Evolutionary conservation across 2,888 invertebrate genomes (phyloP), one percentile per base, ranked within the genome.

Genomic region (Caenorhabditis zanzibari): DNA sequence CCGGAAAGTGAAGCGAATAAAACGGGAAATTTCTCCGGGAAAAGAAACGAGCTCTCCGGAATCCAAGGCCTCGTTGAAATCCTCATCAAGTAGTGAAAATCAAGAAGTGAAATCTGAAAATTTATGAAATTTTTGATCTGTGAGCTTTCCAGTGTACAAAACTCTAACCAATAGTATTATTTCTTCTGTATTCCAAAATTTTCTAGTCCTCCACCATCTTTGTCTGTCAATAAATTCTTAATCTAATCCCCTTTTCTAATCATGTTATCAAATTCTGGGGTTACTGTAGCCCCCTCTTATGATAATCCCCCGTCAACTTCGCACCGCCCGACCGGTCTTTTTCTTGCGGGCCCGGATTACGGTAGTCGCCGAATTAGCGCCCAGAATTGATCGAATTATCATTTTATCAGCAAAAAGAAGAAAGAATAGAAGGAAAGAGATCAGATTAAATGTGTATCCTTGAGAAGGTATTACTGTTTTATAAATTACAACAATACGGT

Each of bases 261-360:
- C 69, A 68, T 44, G 68, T 76, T 76, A 66, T 58, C 38, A 38
- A 2, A 38, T 38, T 38, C 12, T 6, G 38, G 64, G 76, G 38
- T 52, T 77, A 77, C 76, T 69, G 76, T 77, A 77, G 38, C 4
- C 16, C 14, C 52, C 24, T 26, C 22, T 41, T 41, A 58, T 64
- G 64, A 66, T 77, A 77, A 77, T 77, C 76, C 76, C 49, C 54
- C 69, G 76, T 28, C 68, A 77, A 77, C 59, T 77, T 77, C 76
- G 76, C 76, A 69, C 76, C 76, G 76, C 69, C 69, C 69, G 76
- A 77, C 76, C 76, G 76, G 76, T 77, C 38, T 12, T 52, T 28
- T 0, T 32, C 16, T 32, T 4, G 32, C 32, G 32, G 7, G 7
- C 24, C 19, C 41, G 76, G 76, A 77, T 69, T 77, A 77, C 76